These are phyloP conservation scores for Meriones unguiculatus DNA, from an alignment of 2,113 vertebrate genomes.

Conservation along the genomic window DNA sequence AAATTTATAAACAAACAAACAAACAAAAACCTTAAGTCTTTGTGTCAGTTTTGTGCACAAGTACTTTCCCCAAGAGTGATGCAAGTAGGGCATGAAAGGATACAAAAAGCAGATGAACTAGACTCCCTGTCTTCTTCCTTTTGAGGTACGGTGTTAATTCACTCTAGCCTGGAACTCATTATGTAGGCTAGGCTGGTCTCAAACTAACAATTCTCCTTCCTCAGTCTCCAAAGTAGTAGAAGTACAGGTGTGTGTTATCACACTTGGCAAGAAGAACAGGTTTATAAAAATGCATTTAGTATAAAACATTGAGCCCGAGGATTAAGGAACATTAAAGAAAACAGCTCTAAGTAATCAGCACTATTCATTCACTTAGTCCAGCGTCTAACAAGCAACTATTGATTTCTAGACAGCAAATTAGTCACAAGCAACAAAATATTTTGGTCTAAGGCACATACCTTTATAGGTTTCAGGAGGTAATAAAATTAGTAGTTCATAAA, in stretches of 20 bases:
- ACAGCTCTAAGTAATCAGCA: slow-evolving; percentile 3
- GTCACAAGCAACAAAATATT: slow-evolving; percentile 44
- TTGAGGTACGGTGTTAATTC: neutral
- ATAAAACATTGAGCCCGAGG: neutral
- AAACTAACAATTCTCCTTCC: neutral
- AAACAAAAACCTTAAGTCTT: neutral
- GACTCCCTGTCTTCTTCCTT: neutral
- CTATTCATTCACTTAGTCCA: slow-evolving; percentile 9
- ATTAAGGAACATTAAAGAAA: slow-evolving; percentile 40
- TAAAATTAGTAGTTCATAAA: slow-evolving; percentile 93
- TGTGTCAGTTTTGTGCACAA: neutral
- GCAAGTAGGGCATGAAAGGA: neutral
- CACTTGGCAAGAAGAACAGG: neutral
- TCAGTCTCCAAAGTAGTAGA: neutral
- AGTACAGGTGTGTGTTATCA: neutral
- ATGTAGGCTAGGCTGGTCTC: neutral
- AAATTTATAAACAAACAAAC: neutral
- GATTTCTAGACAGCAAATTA: neutral
- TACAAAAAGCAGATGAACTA: neutral
- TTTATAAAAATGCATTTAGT: slow-evolving; percentile 21
- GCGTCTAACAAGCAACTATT: neutral
- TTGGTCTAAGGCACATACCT: slow-evolving; percentile 87
- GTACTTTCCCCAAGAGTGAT: neutral
- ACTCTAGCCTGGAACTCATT: neutral
- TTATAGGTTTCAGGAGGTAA: slow-evolving; percentile 93